Percentiles rank a stretch among this genome's conserved stretches.
Evolutionary conservation across 2,888 invertebrate species (phyloP).

Genomic region (Xiphydria camelus): DNA sequence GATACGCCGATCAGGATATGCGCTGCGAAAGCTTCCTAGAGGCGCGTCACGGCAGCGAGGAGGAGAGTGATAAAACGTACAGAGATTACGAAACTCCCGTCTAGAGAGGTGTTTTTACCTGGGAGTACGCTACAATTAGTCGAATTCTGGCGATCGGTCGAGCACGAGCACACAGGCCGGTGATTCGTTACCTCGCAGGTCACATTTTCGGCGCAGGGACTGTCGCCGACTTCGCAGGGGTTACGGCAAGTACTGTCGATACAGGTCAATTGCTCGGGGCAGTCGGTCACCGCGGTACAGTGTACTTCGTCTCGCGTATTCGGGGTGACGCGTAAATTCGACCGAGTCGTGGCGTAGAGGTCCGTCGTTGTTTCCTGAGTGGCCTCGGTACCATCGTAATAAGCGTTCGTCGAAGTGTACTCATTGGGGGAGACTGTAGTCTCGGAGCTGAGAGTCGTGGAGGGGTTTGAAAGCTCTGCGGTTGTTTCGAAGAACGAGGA

Average conservation of each 20-base stretch:
- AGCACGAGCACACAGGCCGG: slow-evolving; percentile 64
- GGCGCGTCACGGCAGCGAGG: slow-evolving; percentile 12
- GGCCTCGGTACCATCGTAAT: too few relatives aligned
- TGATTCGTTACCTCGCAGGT: slow-evolving; percentile 61
- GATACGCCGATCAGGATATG: slow-evolving; percentile 23
- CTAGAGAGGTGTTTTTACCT: slow-evolving; percentile 60
- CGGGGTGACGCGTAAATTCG: too few relatives aligned
- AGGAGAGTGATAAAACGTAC: slow-evolving; percentile 26
- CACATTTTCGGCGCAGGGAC: slow-evolving; percentile 57
- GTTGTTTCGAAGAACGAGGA: too few relatives aligned
- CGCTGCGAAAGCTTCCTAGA: slow-evolving; percentile 23
- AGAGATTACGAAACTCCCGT: slow-evolving; percentile 31
- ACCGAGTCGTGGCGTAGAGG: too few relatives aligned
- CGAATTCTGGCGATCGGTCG: slow-evolving; percentile 52
- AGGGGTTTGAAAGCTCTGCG: too few relatives aligned
- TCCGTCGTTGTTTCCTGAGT: too few relatives aligned
- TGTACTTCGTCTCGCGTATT: slow-evolving; percentile 1
- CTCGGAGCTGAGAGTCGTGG: too few relatives aligned
- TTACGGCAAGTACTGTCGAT: slow-evolving; percentile 59
- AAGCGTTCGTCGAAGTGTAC: too few relatives aligned
- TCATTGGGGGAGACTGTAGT: too few relatives aligned
- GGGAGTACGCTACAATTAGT: slow-evolving; percentile 64
- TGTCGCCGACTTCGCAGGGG: slow-evolving; percentile 60
- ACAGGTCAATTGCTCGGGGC: slow-evolving; percentile 59
- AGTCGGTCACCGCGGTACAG: slow-evolving; percentile 53